Evolutionary conservation across 2,113 vertebrate species (phyloP).

Genomic region (Cebidichthys violaceus): DNA sequence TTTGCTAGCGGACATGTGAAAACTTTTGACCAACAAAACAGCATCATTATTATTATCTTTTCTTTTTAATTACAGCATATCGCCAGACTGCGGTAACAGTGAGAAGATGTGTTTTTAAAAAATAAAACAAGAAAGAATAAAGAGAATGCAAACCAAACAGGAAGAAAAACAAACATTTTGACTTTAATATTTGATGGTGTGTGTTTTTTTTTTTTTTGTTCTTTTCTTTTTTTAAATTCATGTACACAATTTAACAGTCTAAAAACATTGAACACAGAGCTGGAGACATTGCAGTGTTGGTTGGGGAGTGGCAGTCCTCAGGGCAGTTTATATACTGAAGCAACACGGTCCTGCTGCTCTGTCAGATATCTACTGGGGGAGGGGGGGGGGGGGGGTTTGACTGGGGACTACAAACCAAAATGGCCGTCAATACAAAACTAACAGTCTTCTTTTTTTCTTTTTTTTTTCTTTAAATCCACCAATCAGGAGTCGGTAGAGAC

Average conservation of each 20-base stretch:
- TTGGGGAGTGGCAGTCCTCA: conserved; percentile 69
- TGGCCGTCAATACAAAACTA: conserved; percentile 84
- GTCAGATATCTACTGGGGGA: conserved; percentile 78
- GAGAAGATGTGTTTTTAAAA: conserved; percentile 73
- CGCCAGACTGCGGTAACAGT: conserved; percentile 70
- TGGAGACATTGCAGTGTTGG: conserved; percentile 78
- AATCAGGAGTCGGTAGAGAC: conserved; percentile 54
- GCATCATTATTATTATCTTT: conserved; percentile 54
- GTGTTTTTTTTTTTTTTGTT: conserved; percentile 56
- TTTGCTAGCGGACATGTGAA: conserved; percentile 82
- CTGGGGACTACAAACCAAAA: conserved; percentile 79
- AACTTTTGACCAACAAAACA: conserved; percentile 79
- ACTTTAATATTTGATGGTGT: conserved; percentile 69
- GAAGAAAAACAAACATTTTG: conserved; percentile 43
- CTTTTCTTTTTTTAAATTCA: conserved; percentile 67
- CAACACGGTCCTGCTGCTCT: conserved; percentile 79
- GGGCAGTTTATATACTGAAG: conserved; percentile 76
- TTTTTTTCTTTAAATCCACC: conserved; percentile 56
- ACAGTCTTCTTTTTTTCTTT: conserved; percentile 74
- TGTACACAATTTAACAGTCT: conserved; percentile 86
- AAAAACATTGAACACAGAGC: conserved; percentile 85
- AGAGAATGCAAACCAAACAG: conserved; percentile 55
- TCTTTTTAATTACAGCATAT: conserved; percentile 76
- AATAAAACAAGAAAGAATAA: conserved; percentile 51
- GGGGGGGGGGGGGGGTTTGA: neutral